Evolutionary conservation across 2,797 vertebrate genomes (phyloP), one percentile per base, ranked within the genome.

Genomic region (Schizothorax lantsangensis): DNA sequence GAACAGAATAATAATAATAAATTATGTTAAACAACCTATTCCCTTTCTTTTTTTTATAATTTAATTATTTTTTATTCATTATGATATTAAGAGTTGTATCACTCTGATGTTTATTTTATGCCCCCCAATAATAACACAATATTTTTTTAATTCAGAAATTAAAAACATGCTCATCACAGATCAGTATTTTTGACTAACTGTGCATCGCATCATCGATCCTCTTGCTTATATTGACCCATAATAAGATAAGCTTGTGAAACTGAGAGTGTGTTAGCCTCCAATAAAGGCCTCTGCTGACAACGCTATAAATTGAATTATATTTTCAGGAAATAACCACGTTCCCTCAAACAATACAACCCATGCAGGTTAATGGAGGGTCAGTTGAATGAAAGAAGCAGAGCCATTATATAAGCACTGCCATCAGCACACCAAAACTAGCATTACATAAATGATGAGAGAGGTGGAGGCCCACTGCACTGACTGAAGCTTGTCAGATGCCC

Each of bases 341-440:
- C 23, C 40, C 47, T 49, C 64, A 83, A 84, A 64, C 15, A 74
- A 79, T 36, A 68, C 64, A 74, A 73, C 30, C 30, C 38, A 83
- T 87, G 26, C 40, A 74, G 87, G 74, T 87, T 87, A 86, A 84
- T 81, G 36, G 38, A 82, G 68, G 78, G 79, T 64, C 85, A 75
- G 59, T 85, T 57, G 40, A 59, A 79, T 17, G 38, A 54, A 83
- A 84, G 11, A 72, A 83, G 23, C 57, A 19, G 84, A 62, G 82
- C 30, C 43, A 54, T 83, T 86, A 57, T 75, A 79, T 47, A 66
- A 86, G 23, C 54, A 26, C 30, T 3, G 30, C 43, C 79, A 69
- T 81, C 57, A 52, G n/a, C 15, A 43, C 38, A 57, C 52, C 62
- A 57, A 85, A 69, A 78, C 23, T 52, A 54, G 26, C 40, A 78